phyloP scores from a whole-genome alignment of 2,113 vertebrate species.

The Channa argus region DNA sequence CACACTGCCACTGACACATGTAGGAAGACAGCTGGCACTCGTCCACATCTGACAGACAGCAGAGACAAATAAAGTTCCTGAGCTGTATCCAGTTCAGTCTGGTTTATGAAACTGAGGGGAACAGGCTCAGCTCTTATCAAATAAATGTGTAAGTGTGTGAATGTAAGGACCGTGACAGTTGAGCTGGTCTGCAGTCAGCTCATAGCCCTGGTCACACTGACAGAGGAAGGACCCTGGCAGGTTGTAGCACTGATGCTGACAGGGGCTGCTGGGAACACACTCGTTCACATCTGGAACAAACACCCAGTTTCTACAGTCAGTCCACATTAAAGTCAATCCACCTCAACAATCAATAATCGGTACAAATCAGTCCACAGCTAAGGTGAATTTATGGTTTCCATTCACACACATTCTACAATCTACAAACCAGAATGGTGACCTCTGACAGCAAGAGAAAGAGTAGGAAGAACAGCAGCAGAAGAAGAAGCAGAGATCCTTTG shows the following conservation, averaged over 20 bases:
- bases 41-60: neutral
- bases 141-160: neutral
- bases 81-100: too few species aligned
- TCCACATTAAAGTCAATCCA: too few species aligned
- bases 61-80: neutral
- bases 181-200: constrained; percentile 2
- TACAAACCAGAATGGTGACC: too few species aligned
- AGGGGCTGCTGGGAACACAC: constrained; percentile 11
- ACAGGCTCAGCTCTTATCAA: neutral
- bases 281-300: constrained; percentile 10
- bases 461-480: too few species aligned
- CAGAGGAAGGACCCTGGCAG: constrained; percentile 2
- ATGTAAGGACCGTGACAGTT: constrained; percentile 8
- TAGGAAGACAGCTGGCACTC: neutral
- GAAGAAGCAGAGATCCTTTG: too few species aligned
- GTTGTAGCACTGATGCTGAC: constrained; percentile 20
- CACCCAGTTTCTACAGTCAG: too few species aligned
- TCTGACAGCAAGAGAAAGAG: too few species aligned
- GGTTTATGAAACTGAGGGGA: too few species aligned
- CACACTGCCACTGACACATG: constrained; percentile 22
- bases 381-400: too few species aligned
- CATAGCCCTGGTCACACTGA: constrained; percentile 6
- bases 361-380: too few species aligned
- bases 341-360: too few species aligned
- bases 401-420: too few species aligned